These are phyloP conservation scores for Drosophila lutescens DNA, from an alignment of 2,888 invertebrate species.

Conservation along the genomic window DNA sequence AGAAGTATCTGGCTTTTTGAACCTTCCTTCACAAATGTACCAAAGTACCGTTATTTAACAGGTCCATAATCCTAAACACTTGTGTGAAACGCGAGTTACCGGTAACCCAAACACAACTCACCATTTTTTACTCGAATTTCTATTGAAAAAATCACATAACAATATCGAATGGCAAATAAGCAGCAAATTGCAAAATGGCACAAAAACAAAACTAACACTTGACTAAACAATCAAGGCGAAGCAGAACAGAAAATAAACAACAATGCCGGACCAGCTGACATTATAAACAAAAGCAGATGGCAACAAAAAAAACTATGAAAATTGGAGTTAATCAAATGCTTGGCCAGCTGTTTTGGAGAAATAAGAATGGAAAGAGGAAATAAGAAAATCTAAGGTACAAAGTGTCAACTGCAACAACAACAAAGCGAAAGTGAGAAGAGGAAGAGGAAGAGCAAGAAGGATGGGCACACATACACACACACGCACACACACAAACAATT, in stretches of 20 bases:
- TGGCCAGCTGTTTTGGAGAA: constrained; percentile 59
- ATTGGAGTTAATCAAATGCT: constrained; percentile 29
- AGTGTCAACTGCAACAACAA: constrained; percentile 55
- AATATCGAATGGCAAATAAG: constrained; percentile 27
- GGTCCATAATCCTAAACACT: background rate
- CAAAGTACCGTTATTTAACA: constrained; percentile 1
- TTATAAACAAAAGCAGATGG: constrained; percentile 63
- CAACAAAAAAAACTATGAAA: constrained; percentile 23
- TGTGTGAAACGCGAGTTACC: constrained; percentile 5
- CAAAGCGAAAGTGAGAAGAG: constrained; percentile 65
- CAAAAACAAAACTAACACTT: constrained; percentile 24
- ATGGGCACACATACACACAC: constrained; percentile 55
- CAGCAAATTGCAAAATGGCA: constrained; percentile 13
- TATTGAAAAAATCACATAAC: constrained; percentile 14
- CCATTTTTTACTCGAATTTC: constrained; percentile 1
- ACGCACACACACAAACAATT: constrained; percentile 22
- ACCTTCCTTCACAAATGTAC: background rate
- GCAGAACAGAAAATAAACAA: constrained; percentile 30
- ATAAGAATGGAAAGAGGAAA: constrained; percentile 16
- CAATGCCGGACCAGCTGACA: constrained; percentile 62
- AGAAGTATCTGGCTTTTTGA: background rate
- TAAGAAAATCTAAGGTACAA: constrained; percentile 46
- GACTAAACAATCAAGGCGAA: constrained; percentile 39
- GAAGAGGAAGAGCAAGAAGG: constrained; percentile 57
- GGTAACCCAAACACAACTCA: background rate